Base-by-base conservation (phyloP, 2,797 vertebrate genomes). In the Manis pentadactyla region DNA sequence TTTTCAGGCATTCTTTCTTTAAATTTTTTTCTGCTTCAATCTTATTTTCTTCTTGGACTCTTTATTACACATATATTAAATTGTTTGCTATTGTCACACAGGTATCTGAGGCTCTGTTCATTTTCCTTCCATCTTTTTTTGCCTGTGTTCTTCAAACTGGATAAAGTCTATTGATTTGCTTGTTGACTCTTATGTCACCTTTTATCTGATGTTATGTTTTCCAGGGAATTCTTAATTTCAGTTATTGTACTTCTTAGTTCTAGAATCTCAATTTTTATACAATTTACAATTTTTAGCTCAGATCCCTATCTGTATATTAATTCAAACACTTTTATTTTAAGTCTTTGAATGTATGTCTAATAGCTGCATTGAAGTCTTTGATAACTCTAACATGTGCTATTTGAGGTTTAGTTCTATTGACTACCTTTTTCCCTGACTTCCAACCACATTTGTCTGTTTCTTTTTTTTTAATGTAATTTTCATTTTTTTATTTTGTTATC, bases 301-400 rank as follows among this genome's bases (percentile, higher is more conserved):
- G 18, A 74, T 82, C 34, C 4, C 51, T 94, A 2, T 89, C 31
- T 57, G 4, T 84, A 86, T 27, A 69, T 73, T 93, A 77, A 79
- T 74, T 96, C 57, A 95, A 95, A 37, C 14, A 31, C n/a, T 90
- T 97, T 97, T 87, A 23, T 49, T 81, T n/a, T 55, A 63, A 37
- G 57, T 55, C 39, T 84, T 86, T 83, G 51, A 83, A 39, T 18
- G 10, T 82, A 31, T 57, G 18, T 91, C 46, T 39, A 29, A 73
- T 34, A 29, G 14, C 11, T 89, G 1, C 59, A 73, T 88, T 93
- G 29, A 71, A 69, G 12, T 59, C 1, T 78, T 19, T 93, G 68
- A 25, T 83, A 63, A 78, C 19, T 94, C 12, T 87, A 39, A 74
- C 17, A 57, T 27, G 17, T 34, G 49, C 15, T 74, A 18, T 87